These are phyloP conservation scores for Leistus spinibarbis DNA, from an alignment of 2,888 invertebrate genomes.

Conservation along the genomic window DNA sequence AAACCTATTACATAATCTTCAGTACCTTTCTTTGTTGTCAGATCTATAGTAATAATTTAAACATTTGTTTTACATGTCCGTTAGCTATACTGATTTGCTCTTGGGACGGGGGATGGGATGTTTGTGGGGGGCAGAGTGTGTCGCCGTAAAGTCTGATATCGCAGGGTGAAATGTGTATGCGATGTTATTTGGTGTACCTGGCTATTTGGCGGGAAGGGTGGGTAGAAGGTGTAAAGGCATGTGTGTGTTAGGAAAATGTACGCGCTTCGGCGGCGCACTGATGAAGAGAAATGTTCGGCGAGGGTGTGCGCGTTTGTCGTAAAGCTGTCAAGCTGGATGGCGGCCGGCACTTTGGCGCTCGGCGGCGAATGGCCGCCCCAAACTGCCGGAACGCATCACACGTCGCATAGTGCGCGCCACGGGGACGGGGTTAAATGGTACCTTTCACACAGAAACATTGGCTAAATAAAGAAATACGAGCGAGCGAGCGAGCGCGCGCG, in stretches of 20 bases:
- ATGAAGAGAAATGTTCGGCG: slow-evolving; percentile 54
- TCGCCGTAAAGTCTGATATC: background rate
- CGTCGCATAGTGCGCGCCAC: background rate
- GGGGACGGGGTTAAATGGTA: slow-evolving; percentile 52
- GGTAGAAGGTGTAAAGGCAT: background rate
- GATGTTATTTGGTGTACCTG: background rate
- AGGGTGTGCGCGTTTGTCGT: slow-evolving; percentile 50
- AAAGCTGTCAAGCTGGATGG: slow-evolving; percentile 53
- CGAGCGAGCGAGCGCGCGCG: slow-evolving; percentile 46
- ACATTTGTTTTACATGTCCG: too few relatives aligned
- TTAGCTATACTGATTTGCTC: too few relatives aligned
- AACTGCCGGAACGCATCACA: slow-evolving; percentile 29
- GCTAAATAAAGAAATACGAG: slow-evolving; percentile 58
- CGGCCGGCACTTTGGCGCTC: slow-evolving; percentile 42
- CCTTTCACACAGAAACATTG: slow-evolving; percentile 43
- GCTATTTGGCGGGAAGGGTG: background rate
- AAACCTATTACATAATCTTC: too few relatives aligned
- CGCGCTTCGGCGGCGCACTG: slow-evolving; percentile 39
- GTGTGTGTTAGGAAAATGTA: background rate
- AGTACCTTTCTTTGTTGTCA: background rate
- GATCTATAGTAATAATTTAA: background rate
- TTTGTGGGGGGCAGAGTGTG: background rate
- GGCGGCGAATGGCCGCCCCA: slow-evolving; percentile 14
- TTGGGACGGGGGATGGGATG: too few relatives aligned
- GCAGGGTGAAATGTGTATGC: background rate